Conservation (phyloP, 2,797 vertebrate species). For the Pantherophis alleghaniensis region DNA sequence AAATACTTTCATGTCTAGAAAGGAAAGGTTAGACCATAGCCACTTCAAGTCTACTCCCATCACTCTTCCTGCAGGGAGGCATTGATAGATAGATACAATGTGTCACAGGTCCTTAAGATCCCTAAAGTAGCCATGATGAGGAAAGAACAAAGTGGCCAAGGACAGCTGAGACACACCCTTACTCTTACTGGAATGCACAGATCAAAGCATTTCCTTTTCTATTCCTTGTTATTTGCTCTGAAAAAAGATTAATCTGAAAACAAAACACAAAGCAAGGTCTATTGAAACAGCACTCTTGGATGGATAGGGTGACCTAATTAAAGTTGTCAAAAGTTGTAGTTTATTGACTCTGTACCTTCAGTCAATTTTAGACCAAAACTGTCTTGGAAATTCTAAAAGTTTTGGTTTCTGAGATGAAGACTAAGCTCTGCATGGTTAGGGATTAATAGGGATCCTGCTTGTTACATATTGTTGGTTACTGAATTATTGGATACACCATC, state of each 20-base stretch:
- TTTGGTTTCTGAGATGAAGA: neutral
- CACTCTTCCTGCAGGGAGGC: neutral
- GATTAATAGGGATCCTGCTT: neutral
- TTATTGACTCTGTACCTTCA: neutral
- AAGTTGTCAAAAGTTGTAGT: neutral
- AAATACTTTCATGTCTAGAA: neutral
- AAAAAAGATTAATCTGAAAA: neutral
- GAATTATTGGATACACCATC: neutral
- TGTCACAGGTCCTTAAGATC: neutral
- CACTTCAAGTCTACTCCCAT: neutral
- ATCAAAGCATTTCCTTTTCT: neutral
- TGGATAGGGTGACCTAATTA: neutral
- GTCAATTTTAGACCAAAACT: neutral
- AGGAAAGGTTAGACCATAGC: neutral
- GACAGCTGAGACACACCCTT: too few relatives aligned
- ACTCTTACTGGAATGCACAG: too few relatives aligned
- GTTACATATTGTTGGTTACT: neutral
- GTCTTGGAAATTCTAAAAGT: neutral
- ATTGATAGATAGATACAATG: neutral
- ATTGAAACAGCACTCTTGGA: neutral
- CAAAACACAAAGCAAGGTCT: neutral
- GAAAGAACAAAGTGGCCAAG: too few relatives aligned
- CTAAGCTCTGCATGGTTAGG: rapidly evolving
- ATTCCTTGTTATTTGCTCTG: neutral
- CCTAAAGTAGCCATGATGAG: neutral